Evolutionary conservation across 2,888 invertebrate genomes (phyloP).

Genomic region (Theretra japonica): DNA sequence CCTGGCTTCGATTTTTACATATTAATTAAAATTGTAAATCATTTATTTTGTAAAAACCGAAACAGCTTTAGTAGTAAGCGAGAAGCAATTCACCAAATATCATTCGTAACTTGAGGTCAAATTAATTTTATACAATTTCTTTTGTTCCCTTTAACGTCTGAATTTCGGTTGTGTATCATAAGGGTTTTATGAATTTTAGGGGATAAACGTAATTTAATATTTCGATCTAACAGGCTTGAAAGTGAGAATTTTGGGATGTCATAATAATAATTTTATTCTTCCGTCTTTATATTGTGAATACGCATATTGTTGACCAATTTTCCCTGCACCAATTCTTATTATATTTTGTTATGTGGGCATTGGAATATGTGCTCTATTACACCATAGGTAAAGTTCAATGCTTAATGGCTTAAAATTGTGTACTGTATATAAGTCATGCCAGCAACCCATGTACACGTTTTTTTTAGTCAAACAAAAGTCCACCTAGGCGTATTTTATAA

Average conservation of each 20-base stretch:
- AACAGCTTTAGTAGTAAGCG: constrained; percentile 42
- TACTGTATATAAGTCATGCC: constrained; percentile 45
- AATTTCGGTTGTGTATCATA: constrained; percentile 65
- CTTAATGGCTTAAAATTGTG: constrained; percentile 55
- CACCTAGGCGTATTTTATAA: constrained; percentile 51
- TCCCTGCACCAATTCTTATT: constrained; percentile 36
- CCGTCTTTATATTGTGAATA: constrained; percentile 31
- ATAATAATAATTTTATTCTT: constrained; percentile 23
- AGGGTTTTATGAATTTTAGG: constrained; percentile 47
- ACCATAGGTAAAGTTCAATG: constrained; percentile 51
- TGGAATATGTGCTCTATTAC: constrained; percentile 10
- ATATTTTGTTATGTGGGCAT: neutral
- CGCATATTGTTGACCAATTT: constrained; percentile 44
- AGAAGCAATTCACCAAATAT: constrained; percentile 65
- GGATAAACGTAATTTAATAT: constrained; percentile 51
- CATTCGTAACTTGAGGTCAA: constrained; percentile 72
- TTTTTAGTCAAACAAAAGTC: constrained; percentile 43
- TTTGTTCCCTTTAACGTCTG: constrained; percentile 51
- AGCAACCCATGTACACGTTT: constrained; percentile 42
- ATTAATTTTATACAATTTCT: constrained; percentile 60
- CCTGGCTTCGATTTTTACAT: neutral
- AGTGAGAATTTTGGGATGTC: constrained; percentile 30
- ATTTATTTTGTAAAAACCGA: constrained; percentile 31
- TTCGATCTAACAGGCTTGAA: constrained; percentile 33
- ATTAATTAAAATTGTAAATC: too few relatives aligned